A percentile compares a stretch with the other conserved stretches of the same genome.
Conservation (phyloP, 2,888 invertebrate species). For the Drosophila subsilvestris region DNA sequence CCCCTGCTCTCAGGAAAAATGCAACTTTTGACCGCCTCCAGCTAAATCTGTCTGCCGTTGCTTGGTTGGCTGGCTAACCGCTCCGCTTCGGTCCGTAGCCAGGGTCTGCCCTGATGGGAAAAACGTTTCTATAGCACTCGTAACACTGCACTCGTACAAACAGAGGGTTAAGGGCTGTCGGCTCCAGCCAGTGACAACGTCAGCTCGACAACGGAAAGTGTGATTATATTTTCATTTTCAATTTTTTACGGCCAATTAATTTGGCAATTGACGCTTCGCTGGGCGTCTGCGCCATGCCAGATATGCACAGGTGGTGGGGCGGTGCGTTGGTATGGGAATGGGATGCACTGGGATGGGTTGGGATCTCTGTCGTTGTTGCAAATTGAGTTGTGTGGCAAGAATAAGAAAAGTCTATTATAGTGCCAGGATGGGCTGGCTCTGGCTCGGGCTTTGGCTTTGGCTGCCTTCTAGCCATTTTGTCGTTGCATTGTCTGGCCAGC, state of each 20-base stretch:
- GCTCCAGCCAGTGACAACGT: slow-evolving; percentile 49
- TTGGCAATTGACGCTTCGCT: slow-evolving; percentile 80
- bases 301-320: slow-evolving; percentile 35
- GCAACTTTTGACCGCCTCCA: slow-evolving; percentile 68
- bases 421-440: slow-evolving; percentile 54
- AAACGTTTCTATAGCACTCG: slow-evolving; percentile 31
- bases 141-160: not conserved
- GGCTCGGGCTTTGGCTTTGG: slow-evolving; percentile 29
- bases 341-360: not conserved
- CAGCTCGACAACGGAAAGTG: slow-evolving; percentile 76
- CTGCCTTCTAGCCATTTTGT: slow-evolving; percentile 70
- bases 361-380: slow-evolving; percentile 48
- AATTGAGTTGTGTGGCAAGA: slow-evolving; percentile 78
- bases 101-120: slow-evolving; percentile 55
- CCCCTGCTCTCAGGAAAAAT: too few relatives aligned
- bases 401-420: slow-evolving; percentile 78
- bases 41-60: slow-evolving; percentile 67
- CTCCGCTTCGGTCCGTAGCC: slow-evolving; percentile 6
- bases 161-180: slow-evolving; percentile 59
- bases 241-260: slow-evolving; percentile 84
- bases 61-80: slow-evolving; percentile 67
- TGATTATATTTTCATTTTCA: slow-evolving; percentile 84
- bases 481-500: slow-evolving; percentile 65
- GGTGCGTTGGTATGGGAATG: not conserved
- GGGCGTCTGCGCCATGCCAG: slow-evolving; percentile 66